Evolutionary conservation across 2,888 invertebrate genomes (phyloP).

Genomic region (Hirtodrosophila alboralis): DNA sequence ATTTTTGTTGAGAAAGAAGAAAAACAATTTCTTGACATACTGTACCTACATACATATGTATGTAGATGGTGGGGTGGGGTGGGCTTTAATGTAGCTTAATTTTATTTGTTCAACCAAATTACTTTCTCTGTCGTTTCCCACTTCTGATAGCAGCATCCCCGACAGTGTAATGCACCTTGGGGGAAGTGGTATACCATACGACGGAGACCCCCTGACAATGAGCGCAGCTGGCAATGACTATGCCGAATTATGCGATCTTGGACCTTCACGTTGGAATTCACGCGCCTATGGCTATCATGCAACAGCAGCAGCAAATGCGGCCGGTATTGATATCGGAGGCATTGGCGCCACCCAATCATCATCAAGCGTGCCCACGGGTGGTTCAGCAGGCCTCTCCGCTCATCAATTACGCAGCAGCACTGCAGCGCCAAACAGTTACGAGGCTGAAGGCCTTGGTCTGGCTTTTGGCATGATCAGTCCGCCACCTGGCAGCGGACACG

Average conservation of each 20-base stretch:
- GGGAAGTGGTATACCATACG: conserved; percentile 83
- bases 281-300: conserved; percentile 83
- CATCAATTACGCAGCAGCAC: conserved; percentile 79
- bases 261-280: conserved; percentile 84
- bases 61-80: not conserved
- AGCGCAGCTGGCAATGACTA: conserved; percentile 85
- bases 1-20: too few relatives aligned
- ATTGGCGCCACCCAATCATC: conserved; percentile 75
- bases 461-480: conserved; percentile 81
- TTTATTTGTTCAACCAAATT: conserved; percentile 28
- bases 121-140: conserved; percentile 20
- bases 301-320: conserved; percentile 65
- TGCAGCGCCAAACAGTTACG: conserved; percentile 82
- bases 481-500: conserved; percentile 74
- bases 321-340: conserved; percentile 64
- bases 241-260: conserved; percentile 85
- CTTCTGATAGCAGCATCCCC: conserved; percentile 54
- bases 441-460: conserved; percentile 83
- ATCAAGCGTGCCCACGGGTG: conserved; percentile 80
- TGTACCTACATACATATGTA: conserved; percentile 1
- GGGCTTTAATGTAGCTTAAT: conserved; percentile 26
- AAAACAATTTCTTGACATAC: too few relatives aligned
- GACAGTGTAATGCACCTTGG: conserved; percentile 82
- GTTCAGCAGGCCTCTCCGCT: conserved; percentile 79
- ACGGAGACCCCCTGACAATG: conserved; percentile 84